A percentile compares a stretch with the other conserved stretches of the same genome.
These are phyloP conservation scores for Bombus soroeensis DNA, from an alignment of 1,140 invertebrate genomes.

Conservation along the genomic window DNA sequence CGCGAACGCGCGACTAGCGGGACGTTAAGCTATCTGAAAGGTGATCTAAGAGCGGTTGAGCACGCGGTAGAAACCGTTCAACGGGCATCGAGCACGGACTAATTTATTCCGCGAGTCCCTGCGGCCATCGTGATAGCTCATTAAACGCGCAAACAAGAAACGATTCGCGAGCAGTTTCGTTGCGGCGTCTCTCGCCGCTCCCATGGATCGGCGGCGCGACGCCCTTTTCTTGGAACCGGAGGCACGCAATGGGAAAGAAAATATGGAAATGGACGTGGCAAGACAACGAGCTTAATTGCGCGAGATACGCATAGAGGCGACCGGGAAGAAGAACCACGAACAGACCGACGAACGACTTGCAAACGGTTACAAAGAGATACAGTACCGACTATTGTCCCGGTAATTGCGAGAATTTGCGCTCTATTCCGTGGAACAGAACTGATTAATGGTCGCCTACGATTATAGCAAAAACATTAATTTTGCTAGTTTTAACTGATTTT, in stretches of 20 bases:
- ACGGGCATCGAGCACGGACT: conserved; percentile 17
- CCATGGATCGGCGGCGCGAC: conserved; percentile 30
- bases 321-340: neutral
- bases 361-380: conserved; percentile 66
- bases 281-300: conserved; percentile 69
- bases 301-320: conserved; percentile 43
- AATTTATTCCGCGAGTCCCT: conserved; percentile 51
- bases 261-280: conserved; percentile 68
- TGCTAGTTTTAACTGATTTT: no score
- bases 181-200: conserved; percentile 20
- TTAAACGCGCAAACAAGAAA: conserved; percentile 52
- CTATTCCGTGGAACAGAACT: conserved; percentile 5
- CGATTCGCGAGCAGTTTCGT: conserved; percentile 33
- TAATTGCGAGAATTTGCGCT: conserved; percentile 69
- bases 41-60: conserved; percentile 20
- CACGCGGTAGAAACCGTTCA: neutral
- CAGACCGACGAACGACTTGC: neutral
- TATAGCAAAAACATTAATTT: neutral
- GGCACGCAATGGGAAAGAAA: conserved; percentile 68
- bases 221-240: conserved; percentile 44
- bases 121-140: conserved; percentile 48
- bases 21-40: conserved; percentile 32
- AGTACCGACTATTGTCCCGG: conserved; percentile 70
- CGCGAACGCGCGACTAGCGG: neutral
- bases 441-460: neutral